These are phyloP conservation scores for Trypoxylus dichotomus DNA, from an alignment of 1,140 invertebrate genomes.

Conservation along the genomic window DNA sequence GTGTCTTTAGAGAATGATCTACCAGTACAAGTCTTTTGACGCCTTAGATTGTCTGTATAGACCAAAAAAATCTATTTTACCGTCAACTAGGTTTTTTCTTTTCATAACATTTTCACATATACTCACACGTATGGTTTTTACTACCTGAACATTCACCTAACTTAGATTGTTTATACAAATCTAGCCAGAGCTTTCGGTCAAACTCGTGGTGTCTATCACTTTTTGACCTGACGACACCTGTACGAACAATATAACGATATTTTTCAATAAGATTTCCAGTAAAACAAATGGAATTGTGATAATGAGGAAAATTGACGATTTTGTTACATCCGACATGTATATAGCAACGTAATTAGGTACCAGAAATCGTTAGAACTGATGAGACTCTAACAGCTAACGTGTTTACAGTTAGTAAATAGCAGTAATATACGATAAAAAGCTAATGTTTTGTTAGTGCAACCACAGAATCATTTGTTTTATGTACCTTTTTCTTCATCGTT, in stretches of 20 bases:
- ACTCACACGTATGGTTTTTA: background rate
- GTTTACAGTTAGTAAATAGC: background rate
- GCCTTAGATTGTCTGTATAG: background rate
- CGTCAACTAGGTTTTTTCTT: background rate
- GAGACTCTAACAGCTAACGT: background rate
- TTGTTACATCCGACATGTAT: background rate
- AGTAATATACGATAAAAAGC: background rate
- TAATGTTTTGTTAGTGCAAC: background rate
- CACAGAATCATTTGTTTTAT: background rate
- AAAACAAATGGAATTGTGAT: background rate
- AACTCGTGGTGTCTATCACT: conserved; percentile 16
- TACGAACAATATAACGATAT: background rate
- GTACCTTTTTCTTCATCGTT: conserved; percentile 27
- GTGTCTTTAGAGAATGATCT: background rate
- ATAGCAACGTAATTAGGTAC: background rate
- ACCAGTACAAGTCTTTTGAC: background rate
- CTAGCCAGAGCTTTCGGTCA: conserved; percentile 23
- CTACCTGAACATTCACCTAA: conserved; percentile 10
- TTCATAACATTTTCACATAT: background rate
- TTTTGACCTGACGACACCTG: conserved; percentile 16
- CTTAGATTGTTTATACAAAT: conserved; percentile 27
- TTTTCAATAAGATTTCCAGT: background rate
- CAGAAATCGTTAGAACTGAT: background rate
- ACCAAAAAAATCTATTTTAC: background rate
- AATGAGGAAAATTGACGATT: background rate